Percentiles rank a stretch among this genome's conserved stretches.
Conservation (phyloP, 2,797 vertebrate species). For the Crocodylus rhombifer region DNA sequence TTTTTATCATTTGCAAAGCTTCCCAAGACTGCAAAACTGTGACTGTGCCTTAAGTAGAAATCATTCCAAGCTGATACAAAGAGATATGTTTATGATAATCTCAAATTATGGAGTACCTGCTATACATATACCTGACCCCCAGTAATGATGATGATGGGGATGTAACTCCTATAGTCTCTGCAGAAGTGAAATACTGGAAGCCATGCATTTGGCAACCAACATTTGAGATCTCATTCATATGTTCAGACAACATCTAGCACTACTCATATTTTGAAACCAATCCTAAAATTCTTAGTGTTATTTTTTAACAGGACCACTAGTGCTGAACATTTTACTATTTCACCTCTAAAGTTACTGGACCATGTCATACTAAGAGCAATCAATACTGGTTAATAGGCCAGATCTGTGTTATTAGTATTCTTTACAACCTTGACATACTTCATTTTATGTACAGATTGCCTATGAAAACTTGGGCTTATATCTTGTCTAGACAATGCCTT, state of each 20-base stretch:
- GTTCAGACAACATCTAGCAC: slow-evolving; percentile 1
- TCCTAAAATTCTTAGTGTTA: slow-evolving; percentile 29
- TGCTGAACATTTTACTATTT: slow-evolving; percentile 56
- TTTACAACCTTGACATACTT: slow-evolving; percentile 79
- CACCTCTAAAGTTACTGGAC: slow-evolving; percentile 71
- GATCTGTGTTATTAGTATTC: slow-evolving; percentile 81
- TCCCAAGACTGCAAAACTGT: not conserved
- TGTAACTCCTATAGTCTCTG: not conserved
- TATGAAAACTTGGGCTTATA: slow-evolving; percentile 80
- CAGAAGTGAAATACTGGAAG: slow-evolving; percentile 8
- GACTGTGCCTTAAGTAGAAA: not conserved
- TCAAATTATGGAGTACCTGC: too few relatives aligned
- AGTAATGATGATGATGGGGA: not conserved
- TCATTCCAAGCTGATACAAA: not conserved
- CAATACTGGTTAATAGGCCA: slow-evolving; percentile 81
- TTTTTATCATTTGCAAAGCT: slow-evolving; percentile 5
- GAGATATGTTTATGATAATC: not conserved
- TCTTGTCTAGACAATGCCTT: slow-evolving; percentile 85
- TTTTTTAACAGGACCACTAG: slow-evolving; percentile 33
- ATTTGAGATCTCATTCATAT: not conserved
- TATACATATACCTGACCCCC: not conserved
- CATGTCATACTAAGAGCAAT: slow-evolving; percentile 73
- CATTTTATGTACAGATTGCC: slow-evolving; percentile 81
- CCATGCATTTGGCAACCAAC: not conserved
- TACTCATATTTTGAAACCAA: not conserved